Conservation (phyloP, 2,797 vertebrate species). For the Chaetodon trifasciatus region DNA sequence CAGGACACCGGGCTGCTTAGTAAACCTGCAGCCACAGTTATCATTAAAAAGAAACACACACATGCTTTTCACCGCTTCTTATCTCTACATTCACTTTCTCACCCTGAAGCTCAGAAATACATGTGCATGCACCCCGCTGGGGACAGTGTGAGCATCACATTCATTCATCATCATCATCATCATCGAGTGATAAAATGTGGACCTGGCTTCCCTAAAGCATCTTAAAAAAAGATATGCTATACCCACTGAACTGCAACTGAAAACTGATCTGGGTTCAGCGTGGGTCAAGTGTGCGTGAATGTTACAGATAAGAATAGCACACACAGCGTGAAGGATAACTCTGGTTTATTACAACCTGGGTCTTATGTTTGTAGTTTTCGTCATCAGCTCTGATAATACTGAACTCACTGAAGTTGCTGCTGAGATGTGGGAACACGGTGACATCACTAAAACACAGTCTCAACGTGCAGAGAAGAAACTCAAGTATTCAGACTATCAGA, state of each 20-base stretch:
- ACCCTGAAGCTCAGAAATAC: constrained; percentile 6
- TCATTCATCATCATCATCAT: neutral
- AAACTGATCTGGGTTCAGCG: neutral
- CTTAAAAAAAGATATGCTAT: neutral
- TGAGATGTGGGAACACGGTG: neutral
- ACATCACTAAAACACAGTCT: neutral
- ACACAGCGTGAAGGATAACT: neutral
- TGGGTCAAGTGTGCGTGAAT: neutral
- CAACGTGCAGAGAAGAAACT: neutral
- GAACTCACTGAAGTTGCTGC: neutral
- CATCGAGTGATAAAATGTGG: neutral
- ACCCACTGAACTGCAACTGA: neutral
- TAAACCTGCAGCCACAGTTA: constrained; percentile 8
- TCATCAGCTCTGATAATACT: neutral
- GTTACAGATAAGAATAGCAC: neutral
- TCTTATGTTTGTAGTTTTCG: neutral
- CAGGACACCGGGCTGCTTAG: neutral
- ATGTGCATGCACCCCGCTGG: neutral
- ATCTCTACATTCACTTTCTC: neutral
- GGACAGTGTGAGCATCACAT: neutral
- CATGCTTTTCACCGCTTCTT: neutral
- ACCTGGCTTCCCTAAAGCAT: neutral
- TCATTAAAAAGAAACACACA: constrained; percentile 6
- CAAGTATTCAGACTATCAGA: neutral
- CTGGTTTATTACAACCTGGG: neutral